Base-by-base conservation (phyloP, 2,113 vertebrate genomes). In the Anser brachyrhynchus region DNA sequence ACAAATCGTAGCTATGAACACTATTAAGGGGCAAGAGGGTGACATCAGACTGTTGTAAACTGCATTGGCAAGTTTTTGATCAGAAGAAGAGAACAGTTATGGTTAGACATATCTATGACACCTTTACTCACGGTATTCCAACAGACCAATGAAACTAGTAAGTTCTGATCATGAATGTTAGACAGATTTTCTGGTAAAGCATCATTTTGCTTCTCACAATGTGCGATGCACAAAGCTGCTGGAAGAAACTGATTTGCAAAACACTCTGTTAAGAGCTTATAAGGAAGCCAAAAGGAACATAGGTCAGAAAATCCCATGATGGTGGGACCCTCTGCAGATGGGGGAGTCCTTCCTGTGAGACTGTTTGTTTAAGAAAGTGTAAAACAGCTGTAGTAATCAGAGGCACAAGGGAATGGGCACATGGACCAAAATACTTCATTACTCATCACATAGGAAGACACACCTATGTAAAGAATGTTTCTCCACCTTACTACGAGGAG, bases 371-470 rank as follows among this genome's bases (percentile, higher is more conserved):
- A 54, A 54, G 16, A 41, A 69, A 69, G 54, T 26, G 7, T 39
- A 49, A 93, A 79, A 43, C 9, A 43, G 20, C 17, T 57, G 5
- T 11, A 77, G 58, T 35, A 33, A 55, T 28, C 49, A 51, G 26
- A 74, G 17, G 8, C 69, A 81, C 15, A 19, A 77, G 69, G 44
- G 72, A 93, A 84, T 4, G 79, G 58, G 18, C 83, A 77, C 3
- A n/a, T 33, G 37, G 76, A 74, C 67, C 51, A 92, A 84, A 70
- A 11, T 28, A 83, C 70, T 70, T 62, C 25, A 67, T 86, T 93
- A 94, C n/a, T 86, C 79, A 86, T 92, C 64, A 58, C 37, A 74
- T 25, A 77, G 65, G 92, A 95, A 90, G 94, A 94, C 89, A 95
- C 94, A 89, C 88, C 94, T 86, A 93, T 1, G 5, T 21, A 51